Evolutionary conservation across 2,113 vertebrate species (phyloP).

Genomic region (Geothlypis trichas): DNA sequence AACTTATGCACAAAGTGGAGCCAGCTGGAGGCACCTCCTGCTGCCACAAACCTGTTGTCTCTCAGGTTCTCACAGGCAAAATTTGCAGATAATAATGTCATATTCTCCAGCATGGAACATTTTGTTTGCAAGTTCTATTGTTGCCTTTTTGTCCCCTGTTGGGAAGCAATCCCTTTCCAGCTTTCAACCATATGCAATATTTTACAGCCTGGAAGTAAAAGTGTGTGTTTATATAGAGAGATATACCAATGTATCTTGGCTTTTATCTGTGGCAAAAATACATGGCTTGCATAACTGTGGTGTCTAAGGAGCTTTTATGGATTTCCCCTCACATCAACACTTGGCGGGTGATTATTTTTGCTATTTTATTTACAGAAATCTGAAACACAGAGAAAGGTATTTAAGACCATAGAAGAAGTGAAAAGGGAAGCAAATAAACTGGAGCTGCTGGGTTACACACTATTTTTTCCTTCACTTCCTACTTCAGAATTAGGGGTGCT

Average conservation of each 20-base stretch:
- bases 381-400: not conserved
- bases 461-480: not conserved
- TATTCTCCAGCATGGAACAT: not conserved
- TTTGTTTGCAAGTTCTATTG: not conserved
- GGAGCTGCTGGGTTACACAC: fast-evolving
- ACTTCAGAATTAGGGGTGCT: not conserved
- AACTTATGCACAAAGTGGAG: not conserved
- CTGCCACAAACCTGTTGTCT: not conserved
- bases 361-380: not conserved
- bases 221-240: not conserved
- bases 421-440: not conserved
- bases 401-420: not conserved
- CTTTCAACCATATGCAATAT: not conserved
- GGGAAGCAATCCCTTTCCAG: not conserved
- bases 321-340: not conserved
- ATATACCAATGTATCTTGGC: not conserved
- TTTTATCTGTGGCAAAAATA: not conserved
- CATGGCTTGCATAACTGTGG: not conserved
- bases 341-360: not conserved
- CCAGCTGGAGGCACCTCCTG: not conserved
- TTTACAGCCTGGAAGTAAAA: not conserved
- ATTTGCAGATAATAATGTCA: not conserved
- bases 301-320: not conserved
- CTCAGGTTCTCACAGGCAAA: not conserved
- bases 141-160: not conserved